Evolutionary conservation across 2,797 vertebrate species (phyloP), one percentile per base, ranked within the genome.

Genomic region (Spinus pinus): DNA sequence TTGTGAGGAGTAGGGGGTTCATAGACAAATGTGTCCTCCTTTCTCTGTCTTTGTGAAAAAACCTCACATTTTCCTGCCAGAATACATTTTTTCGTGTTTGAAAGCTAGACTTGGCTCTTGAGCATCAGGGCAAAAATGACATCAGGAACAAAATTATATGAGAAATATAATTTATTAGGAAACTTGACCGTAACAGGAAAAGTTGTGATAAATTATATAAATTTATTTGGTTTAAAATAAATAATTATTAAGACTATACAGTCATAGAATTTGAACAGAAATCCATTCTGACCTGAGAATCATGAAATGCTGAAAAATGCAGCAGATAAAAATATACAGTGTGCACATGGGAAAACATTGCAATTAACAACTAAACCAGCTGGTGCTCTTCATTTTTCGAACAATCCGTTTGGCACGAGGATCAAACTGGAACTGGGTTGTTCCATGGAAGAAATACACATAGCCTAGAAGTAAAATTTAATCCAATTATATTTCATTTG

Each of bases 291-390:
- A 73, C n/a, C 17, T 42, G 12, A 17, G 54, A 66, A 33, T 69
- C 31, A 71, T 14, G 16, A 73, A 86, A 79, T 6, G 24, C 37
- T 74, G 73, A 84, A 84, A 80, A 75, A 75, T 33, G 23, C 56
- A 62, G n/a, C 24, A 58, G 44, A 57, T 83, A 66, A 66, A 88
- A 81, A 12, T 14, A 69, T 30, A 28, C 17, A 51, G 2, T 42
- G 20, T 49, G 21, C 9, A 46, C 33, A 33, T 11, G 9, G 21
- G 33, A 60, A 91, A 72, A 8, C 22, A 47, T 10, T 75, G n/a
- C 24, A 74, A 74, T 96, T 95, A 95, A 39, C 98, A 98, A 53
- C 98, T 98, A 87, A 98, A 97, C 98, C 98, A 98, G 65, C 69
- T 88, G 72, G 90, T 97, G 86, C 96, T 97, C 86, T 93, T 97